Base-by-base conservation (phyloP, 64 coral and sea anemone genomes). In the Stichodactyla mertensii region DNA sequence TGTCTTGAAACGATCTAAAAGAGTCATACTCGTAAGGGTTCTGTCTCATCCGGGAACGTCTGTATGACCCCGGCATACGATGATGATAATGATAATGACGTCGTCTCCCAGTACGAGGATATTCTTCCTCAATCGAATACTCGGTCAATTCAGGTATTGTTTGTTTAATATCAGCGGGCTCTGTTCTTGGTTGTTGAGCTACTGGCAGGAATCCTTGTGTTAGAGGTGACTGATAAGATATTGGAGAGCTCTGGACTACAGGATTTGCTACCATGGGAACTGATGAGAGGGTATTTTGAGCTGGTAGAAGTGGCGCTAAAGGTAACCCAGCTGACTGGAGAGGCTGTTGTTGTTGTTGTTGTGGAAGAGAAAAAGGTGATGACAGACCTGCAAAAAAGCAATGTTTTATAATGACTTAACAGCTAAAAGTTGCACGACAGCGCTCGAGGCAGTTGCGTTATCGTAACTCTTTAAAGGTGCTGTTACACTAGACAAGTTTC, bases 1-100 rank as follows among this genome's bases (percentile, higher is more conserved):
- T 85, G 16, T 85, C 18, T 85, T 85, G 16, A 64, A 85, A 85
- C 10, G 54, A 55, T 13, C 78, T 52, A 28, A 54, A 81, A 5
- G 78, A 16, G 78, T 81, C 78, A 55, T 81, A 81, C 8, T 52
- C 51, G 16, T 55, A 55, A 0, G 36, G 53, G 10, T 81, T 19
- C 54, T 81, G 51, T 13, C 69, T 74, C 69, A 74, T 74, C 69
- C 69, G 69, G 69, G 69, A 74, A 74, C 69, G 69, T 28, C 23
- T 71, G 11, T 3, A 27, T n/a, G n/a, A 71, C 5, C 10, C 69
- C 10, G 9, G 8, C 56, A n/a, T 10, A 26, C 24, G 69, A 52
- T 54, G 78, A 31, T 81, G 78, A 81, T 53, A 23, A 52, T 54
- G 78, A 31, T 81, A 51, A 81, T 53, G 78, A 53, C 78, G 36